Evolutionary conservation across 2,797 vertebrate genomes (phyloP).

Genomic region (Pantherophis alleghaniensis): DNA sequence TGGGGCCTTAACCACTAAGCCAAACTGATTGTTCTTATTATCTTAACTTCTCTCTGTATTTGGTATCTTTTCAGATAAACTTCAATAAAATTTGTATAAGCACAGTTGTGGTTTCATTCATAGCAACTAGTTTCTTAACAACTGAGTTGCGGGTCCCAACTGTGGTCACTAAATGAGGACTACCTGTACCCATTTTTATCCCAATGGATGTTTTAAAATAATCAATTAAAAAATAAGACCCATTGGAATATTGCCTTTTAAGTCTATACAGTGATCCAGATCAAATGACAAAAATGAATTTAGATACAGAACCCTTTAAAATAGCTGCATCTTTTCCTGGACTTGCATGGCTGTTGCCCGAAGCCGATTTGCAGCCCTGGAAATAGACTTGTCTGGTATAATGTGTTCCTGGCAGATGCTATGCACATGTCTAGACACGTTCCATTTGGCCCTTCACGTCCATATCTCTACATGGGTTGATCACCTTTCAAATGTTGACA

Average conservation of each 20-base stretch:
- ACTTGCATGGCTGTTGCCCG: background rate
- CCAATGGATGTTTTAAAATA: background rate
- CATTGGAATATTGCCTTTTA: background rate
- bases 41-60: background rate
- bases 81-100: background rate
- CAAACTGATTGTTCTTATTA: background rate
- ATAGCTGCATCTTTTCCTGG: background rate
- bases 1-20: background rate
- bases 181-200: background rate
- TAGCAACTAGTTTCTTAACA: background rate
- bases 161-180: background rate
- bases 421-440: background rate
- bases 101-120: background rate
- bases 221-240: background rate
- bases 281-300: background rate
- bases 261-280: background rate
- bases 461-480: background rate
- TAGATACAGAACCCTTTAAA: background rate
- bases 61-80: background rate
- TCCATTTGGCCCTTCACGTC: background rate
- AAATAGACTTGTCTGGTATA: background rate
- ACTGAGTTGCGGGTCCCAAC: background rate
- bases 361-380: background rate
- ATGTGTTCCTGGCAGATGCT: background rate
- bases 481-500: background rate